Evolutionary conservation across 2,113 vertebrate genomes (phyloP).

Genomic region (Sander lucioperca): DNA sequence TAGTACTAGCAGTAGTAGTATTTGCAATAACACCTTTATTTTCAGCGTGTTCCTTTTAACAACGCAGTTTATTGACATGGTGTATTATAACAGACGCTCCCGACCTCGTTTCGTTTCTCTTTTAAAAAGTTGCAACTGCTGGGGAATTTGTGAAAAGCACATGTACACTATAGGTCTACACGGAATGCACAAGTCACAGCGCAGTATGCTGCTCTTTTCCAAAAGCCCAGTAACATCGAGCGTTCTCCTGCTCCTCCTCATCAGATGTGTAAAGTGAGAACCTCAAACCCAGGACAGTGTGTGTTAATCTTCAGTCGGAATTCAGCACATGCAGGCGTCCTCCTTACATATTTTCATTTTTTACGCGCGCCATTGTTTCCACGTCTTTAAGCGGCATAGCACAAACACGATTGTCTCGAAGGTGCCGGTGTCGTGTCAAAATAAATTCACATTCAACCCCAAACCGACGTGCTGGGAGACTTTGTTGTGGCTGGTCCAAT

Average conservation of each 20-base stretch:
- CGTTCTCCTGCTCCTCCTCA: background rate
- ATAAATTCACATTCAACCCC: conserved; percentile 15
- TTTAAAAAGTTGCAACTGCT: background rate
- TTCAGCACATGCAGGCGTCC: background rate
- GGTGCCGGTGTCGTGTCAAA: conserved; percentile 27
- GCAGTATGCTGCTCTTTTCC: background rate
- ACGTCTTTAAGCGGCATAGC: background rate
- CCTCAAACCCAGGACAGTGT: background rate
- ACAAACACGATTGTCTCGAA: conserved; percentile 37
- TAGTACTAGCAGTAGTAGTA: background rate
- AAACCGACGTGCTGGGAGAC: conserved; percentile 32
- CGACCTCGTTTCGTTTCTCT: background rate
- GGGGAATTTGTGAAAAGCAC: background rate
- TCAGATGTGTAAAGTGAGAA: background rate
- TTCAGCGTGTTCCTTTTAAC: background rate
- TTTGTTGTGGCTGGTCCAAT: conserved; percentile 58
- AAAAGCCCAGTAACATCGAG: background rate
- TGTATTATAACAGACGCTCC: background rate
- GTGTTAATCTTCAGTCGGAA: background rate
- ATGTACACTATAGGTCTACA: background rate
- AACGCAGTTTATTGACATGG: background rate
- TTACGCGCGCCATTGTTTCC: conserved; percentile 33
- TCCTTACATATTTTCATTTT: conserved; percentile 7
- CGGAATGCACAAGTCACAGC: background rate
- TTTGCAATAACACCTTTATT: background rate